Evolutionary conservation across 2,113 vertebrate species (phyloP).

Genomic region (Copsychus sechellarum): DNA sequence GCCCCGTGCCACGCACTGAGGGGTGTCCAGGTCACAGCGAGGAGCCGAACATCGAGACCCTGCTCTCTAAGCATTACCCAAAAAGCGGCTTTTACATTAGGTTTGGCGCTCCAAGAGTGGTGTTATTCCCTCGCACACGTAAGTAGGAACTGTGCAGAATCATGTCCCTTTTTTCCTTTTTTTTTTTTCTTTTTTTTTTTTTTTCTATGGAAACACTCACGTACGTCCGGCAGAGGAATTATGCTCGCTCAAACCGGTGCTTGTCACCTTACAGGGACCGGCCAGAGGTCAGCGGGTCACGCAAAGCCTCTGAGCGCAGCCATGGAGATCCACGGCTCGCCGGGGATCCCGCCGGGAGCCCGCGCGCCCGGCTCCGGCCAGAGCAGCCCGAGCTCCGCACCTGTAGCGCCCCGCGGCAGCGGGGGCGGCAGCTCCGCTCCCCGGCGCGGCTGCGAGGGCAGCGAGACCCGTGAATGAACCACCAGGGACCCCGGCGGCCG

Average conservation of each 20-base stretch:
- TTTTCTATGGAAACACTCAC: background rate
- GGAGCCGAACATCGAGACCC: background rate
- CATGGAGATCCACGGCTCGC: background rate
- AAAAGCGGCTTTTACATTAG: background rate
- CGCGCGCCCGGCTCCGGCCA: background rate
- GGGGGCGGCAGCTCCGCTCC: background rate
- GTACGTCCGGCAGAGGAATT: background rate
- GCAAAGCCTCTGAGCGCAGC: background rate
- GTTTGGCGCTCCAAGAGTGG: rapidly evolving
- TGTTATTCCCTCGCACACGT: background rate
- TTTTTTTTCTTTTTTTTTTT: too few species aligned
- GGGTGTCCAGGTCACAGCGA: background rate
- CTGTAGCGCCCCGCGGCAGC: background rate
- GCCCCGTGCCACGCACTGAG: rapidly evolving
- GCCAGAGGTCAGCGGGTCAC: background rate
- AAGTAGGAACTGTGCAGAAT: background rate
- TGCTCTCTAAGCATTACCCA: background rate
- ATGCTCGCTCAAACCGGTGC: background rate
- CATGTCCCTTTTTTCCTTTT: rapidly evolving
- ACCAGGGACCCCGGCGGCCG: background rate
- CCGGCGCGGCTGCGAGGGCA: background rate
- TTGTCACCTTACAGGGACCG: background rate
- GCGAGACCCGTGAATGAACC: background rate
- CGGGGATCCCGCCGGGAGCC: background rate
- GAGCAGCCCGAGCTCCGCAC: background rate